Evolutionary conservation across 2,888 invertebrate genomes (phyloP).

Genomic region (Epistrophe grossulariae): DNA sequence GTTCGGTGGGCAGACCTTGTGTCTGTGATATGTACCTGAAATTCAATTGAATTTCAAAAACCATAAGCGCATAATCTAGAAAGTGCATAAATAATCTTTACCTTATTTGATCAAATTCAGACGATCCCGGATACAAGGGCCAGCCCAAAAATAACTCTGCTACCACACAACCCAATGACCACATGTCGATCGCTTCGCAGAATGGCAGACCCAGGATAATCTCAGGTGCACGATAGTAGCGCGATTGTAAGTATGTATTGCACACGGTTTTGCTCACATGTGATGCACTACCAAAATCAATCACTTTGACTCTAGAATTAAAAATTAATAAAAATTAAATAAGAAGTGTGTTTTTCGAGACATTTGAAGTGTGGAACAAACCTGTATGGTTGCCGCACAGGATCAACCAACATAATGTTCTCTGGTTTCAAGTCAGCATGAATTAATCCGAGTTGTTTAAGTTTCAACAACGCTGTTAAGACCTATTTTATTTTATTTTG

Average conservation of each 20-base stretch:
- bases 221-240: conserved; percentile 99
- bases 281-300: conserved; percentile 99
- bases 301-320: conserved; percentile 94
- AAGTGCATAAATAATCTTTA: conserved; percentile 81
- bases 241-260: conserved; percentile 99
- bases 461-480: conserved; percentile 88
- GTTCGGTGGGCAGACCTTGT: conserved; percentile 98
- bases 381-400: conserved; percentile 96
- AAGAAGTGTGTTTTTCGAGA: background rate
- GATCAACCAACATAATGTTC: conserved; percentile 99
- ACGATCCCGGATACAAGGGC: conserved; percentile 99
- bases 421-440: conserved; percentile 99
- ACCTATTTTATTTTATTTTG: conserved; percentile 80
- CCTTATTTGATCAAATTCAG: conserved; percentile 99
- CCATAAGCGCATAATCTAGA: background rate
- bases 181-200: conserved; percentile 99
- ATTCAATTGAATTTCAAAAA: background rate
- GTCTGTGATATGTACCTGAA: conserved; percentile 95
- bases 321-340: background rate
- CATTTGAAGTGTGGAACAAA: conserved; percentile 39
- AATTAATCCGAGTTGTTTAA: conserved; percentile 98
- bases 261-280: conserved; percentile 99
- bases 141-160: conserved; percentile 99
- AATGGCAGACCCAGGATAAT: conserved; percentile 99
- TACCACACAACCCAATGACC: conserved; percentile 99